These are phyloP conservation scores for Heterodera filipjevi DNA, from an alignment of 2,888 invertebrate genomes.

Conservation along the genomic window DNA sequence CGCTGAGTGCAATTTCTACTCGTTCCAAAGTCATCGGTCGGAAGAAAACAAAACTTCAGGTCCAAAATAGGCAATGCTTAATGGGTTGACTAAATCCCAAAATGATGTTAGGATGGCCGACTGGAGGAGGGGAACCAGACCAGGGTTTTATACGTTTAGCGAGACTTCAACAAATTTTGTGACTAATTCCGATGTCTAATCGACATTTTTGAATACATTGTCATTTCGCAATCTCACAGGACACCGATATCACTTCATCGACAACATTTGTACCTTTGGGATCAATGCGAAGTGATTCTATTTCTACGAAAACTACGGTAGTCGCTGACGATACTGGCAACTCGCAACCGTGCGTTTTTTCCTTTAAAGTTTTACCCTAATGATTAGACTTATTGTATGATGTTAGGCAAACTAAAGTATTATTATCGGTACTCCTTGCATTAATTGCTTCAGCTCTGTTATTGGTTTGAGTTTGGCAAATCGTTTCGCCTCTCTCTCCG, in stretches of 20 bases:
- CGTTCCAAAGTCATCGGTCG: constrained; percentile 26
- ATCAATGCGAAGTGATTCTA: constrained; percentile 33
- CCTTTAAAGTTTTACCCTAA: no score
- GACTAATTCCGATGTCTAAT: no score
- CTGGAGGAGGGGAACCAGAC: no score
- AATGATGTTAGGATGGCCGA: no score
- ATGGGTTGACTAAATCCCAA: no score
- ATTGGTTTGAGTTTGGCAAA: constrained; percentile 7
- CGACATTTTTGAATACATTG: no score
- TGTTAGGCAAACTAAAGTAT: no score
- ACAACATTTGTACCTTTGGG: constrained; percentile 18
- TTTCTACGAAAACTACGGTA: constrained; percentile 33
- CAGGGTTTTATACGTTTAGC: no score
- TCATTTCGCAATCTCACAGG: no score
- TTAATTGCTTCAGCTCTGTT: neutral
- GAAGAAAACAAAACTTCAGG: constrained; percentile 31
- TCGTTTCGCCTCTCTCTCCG: neutral
- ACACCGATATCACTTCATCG: constrained; percentile 33
- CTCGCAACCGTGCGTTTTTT: neutral
- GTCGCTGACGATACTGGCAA: constrained; percentile 15
- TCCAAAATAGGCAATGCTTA: no score
- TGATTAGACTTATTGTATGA: no score
- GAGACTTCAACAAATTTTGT: no score
- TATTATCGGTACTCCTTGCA: neutral
- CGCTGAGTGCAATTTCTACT: constrained; percentile 29